Evolutionary conservation across 2,888 invertebrate genomes (phyloP).

Genomic region (Spodoptera picta): DNA sequence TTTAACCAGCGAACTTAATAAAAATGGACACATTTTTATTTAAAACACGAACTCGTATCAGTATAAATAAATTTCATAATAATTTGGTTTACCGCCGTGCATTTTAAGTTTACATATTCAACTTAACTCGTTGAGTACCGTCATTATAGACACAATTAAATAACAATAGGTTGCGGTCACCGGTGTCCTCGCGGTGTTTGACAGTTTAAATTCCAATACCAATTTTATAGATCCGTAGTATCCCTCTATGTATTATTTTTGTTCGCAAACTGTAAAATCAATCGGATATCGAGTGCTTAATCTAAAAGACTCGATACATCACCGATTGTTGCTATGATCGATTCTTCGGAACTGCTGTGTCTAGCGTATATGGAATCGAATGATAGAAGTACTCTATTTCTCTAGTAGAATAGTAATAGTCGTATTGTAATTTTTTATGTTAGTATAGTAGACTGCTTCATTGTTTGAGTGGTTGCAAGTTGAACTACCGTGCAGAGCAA

Average conservation of each 20-base stretch:
- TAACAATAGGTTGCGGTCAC: too few relatives aligned
- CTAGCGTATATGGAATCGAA: slow-evolving; percentile 31
- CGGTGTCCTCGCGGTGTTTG: too few relatives aligned
- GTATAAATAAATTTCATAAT: slow-evolving; percentile 6
- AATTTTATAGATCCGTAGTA: slow-evolving; percentile 22
- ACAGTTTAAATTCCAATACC: slow-evolving; percentile 25
- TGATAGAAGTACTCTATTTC: slow-evolving; percentile 15
- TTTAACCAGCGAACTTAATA: too few relatives aligned
- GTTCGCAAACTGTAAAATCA: slow-evolving; percentile 47
- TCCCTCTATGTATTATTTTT: slow-evolving; percentile 44
- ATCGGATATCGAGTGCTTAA: slow-evolving; percentile 37
- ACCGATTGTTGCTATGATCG: slow-evolving; percentile 36
- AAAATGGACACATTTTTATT: too few relatives aligned
- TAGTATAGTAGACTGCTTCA: too few relatives aligned
- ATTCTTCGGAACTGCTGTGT: slow-evolving; percentile 28
- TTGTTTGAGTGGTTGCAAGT: too few relatives aligned
- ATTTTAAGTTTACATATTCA: slow-evolving; percentile 16
- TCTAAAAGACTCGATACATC: slow-evolving; percentile 42
- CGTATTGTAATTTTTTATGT: too few relatives aligned
- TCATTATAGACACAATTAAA: too few relatives aligned
- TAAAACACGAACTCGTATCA: not conserved
- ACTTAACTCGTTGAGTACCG: too few relatives aligned
- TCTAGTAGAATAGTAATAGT: slow-evolving; percentile 4
- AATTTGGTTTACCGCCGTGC: not conserved
- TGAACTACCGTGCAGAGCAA: too few relatives aligned